Conservation (phyloP, 2,888 invertebrate species). For the Octodonta nipae region DNA sequence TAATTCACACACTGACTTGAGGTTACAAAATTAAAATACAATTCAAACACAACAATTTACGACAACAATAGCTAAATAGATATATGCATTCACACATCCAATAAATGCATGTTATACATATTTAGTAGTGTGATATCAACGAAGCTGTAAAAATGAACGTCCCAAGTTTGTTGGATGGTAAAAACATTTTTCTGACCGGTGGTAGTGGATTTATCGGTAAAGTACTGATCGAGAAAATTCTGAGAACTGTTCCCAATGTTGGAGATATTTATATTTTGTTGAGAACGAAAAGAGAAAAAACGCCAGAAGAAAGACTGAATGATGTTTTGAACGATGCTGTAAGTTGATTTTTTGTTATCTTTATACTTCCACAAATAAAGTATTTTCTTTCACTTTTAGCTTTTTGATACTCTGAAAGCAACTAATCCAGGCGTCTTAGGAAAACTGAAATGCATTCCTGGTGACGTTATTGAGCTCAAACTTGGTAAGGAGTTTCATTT, state of each 20-base stretch:
- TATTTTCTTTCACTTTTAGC: no score
- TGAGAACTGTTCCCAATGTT: slow-evolving; percentile 69
- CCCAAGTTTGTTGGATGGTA: slow-evolving; percentile 52
- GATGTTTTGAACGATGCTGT: slow-evolving; percentile 43
- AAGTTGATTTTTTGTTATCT: no score
- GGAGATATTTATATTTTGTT: slow-evolving; percentile 64
- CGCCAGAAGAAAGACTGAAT: slow-evolving; percentile 49
- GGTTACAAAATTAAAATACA: no score
- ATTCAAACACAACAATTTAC: no score
- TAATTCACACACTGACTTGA: no score
- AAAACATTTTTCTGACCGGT: slow-evolving; percentile 69
- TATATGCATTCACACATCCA: no score
- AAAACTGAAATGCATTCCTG: not conserved
- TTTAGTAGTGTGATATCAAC: no score
- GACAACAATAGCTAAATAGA: no score
- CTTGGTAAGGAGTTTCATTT: no score
- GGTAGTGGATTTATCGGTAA: slow-evolving; percentile 85
- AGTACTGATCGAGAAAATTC: slow-evolving; percentile 73
- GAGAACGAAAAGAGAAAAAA: slow-evolving; percentile 55
- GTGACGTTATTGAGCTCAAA: not conserved
- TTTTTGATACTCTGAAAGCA: not conserved
- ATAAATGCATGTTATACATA: no score
- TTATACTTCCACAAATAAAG: no score
- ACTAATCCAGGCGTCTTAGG: not conserved
- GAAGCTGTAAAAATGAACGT: no score